Conservation (phyloP, 2,888 invertebrate species). For the Drosophila conformis region DNA sequence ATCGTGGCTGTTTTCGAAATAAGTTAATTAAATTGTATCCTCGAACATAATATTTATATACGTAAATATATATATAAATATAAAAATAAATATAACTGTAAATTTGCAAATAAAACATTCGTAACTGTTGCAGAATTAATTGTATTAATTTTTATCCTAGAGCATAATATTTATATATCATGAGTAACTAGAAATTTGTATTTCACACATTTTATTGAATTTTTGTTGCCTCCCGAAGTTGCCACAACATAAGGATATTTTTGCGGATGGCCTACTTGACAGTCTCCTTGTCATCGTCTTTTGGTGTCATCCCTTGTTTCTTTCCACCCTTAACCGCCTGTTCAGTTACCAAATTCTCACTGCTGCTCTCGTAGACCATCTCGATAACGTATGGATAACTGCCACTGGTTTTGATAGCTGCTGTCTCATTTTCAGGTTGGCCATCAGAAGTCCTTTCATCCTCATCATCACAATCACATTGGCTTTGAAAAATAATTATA, state of each 20-base stretch:
- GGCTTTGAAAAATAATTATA: constrained; percentile 2
- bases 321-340: neutral
- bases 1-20: neutral
- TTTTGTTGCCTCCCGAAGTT: neutral
- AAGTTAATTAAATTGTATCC: neutral
- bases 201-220: neutral
- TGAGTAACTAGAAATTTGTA: constrained; percentile 35
- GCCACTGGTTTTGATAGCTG: neutral
- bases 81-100: neutral
- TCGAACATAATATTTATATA: neutral
- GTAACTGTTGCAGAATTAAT: neutral
- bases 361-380: constrained; percentile 15
- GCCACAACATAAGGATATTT: neutral
- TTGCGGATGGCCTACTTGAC: neutral
- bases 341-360: neutral
- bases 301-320: too few species aligned
- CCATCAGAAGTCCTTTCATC: neutral
- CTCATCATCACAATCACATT: neutral
- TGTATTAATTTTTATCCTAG: constrained; percentile 10
- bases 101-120: neutral
- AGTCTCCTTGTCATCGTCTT: neutral
- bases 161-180: neutral
- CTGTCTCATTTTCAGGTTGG: neutral
- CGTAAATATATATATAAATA: too few species aligned
- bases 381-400: constrained; percentile 37